A percentile compares a stretch with the other conserved stretches of the same genome.
Evolutionary conservation across 1,140 invertebrate species (phyloP).

Genomic region (Paraescarpia echinospica): DNA sequence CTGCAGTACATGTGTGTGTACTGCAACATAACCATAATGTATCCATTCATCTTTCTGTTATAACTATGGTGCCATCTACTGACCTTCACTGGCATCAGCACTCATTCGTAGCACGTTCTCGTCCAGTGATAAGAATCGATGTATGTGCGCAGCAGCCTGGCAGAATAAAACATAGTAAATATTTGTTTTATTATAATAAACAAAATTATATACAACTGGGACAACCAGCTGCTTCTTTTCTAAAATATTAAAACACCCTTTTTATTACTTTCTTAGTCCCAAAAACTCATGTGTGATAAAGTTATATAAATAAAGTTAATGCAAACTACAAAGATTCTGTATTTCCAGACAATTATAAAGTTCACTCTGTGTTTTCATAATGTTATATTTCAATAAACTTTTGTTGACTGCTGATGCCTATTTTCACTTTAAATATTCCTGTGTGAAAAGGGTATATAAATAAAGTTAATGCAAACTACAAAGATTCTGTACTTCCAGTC

Average conservation of each 20-base stretch:
- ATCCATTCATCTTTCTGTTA: background rate
- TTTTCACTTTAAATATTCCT: too few species aligned
- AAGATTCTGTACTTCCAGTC: too few species aligned
- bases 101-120: slow-evolving; percentile 75
- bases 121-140: slow-evolving; percentile 93
- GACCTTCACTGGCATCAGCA: slow-evolving; percentile 71
- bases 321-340: too few species aligned
- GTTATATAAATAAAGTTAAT: too few species aligned
- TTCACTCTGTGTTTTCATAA: too few species aligned
- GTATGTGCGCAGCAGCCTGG: slow-evolving; percentile 91
- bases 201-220: background rate
- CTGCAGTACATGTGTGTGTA: background rate
- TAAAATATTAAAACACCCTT: background rate
- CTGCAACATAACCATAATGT: background rate
- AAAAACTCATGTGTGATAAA: too few species aligned
- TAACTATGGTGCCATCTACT: background rate
- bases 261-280: background rate
- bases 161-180: slow-evolving; percentile 17
- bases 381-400: too few species aligned
- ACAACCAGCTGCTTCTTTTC: background rate
- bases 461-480: too few species aligned
- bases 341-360: too few species aligned
- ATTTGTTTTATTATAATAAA: background rate
- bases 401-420: too few species aligned
- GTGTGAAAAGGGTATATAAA: too few species aligned